phyloP scores from a whole-genome alignment of 2,113 vertebrate species.

The Nothobranchius furzeri region DNA sequence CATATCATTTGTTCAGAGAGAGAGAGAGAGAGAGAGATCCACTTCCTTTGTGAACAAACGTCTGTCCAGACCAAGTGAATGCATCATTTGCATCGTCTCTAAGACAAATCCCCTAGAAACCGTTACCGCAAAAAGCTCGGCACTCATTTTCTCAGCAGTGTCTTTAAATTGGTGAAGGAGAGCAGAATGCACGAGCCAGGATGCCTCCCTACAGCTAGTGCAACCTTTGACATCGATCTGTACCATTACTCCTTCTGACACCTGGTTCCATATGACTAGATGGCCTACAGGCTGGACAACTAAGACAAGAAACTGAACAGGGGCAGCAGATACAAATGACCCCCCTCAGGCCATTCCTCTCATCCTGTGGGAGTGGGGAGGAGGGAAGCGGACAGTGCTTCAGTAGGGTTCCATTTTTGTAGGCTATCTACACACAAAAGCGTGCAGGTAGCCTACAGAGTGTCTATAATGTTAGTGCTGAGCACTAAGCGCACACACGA shows the following conservation, averaged over 20 bases:
- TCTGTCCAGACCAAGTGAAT: no score
- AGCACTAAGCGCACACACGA: slow-evolving; percentile 17
- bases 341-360: slow-evolving; percentile 53
- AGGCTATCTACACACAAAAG: not conserved
- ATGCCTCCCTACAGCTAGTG: slow-evolving; percentile 32
- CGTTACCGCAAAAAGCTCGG: slow-evolving; percentile 1
- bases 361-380: slow-evolving; percentile 18
- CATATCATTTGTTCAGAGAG: no score
- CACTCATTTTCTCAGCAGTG: slow-evolving; percentile 9
- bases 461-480: slow-evolving; percentile 12
- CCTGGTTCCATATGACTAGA: slow-evolving; percentile 57
- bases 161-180: slow-evolving; percentile 21
- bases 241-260: slow-evolving; percentile 69
- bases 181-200: slow-evolving; percentile 22
- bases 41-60: no score
- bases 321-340: slow-evolving; percentile 68
- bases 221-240: slow-evolving; percentile 53
- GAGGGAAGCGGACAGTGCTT: slow-evolving; percentile 11
- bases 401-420: slow-evolving; percentile 25
- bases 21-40: no score
- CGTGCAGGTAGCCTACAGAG: not conserved
- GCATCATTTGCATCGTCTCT: not conserved
- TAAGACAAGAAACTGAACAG: slow-evolving; percentile 55
- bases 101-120: slow-evolving; percentile 13
- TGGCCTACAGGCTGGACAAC: slow-evolving; percentile 57